Base-by-base conservation (phyloP, 1,140 invertebrate species). In the Apis cerana region DNA sequence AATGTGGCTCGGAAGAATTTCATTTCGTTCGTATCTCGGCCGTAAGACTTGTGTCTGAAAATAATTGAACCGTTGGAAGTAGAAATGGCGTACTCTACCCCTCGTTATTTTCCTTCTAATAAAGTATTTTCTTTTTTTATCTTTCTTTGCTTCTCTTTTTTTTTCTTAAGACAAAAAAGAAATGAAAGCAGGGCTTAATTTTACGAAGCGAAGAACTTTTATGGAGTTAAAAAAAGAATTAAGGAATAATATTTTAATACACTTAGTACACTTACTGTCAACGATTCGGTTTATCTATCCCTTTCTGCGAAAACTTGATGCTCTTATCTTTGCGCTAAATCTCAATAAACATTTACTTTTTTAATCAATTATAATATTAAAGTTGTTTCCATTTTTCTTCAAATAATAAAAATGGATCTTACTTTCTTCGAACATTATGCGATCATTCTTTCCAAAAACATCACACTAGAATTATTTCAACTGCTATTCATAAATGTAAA, bases 1-100 rank as follows among this genome's bases (percentile, higher is more conserved):
- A 82, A 76, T 69, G 74, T 82, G 64, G 80, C 74, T 52, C 48
- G 64, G 56, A 82, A 82, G 80, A 82, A 82, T 82, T 82, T 82
- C 80, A 82, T 82, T 76, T 82, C 74, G 64, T 69, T 33, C 56
- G 64, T 76, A 33, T 69, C 48, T 68, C 64, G 23, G 72, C 64
- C 64, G 54, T 23, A n/a, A 27, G 64, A 52, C 52, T 33, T 54
- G 23, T 27, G 43, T 74, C 61, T 48, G 80, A 59, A 43, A 75
- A 82, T 82, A 82, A 76, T 67, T 67, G 80, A 76, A 23, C 19
- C 48, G 80, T 65, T 52, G 64, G 23, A 59, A 76, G 33, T 48
- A 21, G 23, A 9, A 43, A 43, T 2, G 54, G 19, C 23, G 23
- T 3, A 27, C 69, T 56, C 13, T 11, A 15, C 52, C 21, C 19